Conservation (phyloP, 2,797 vertebrate species). For the Neoniphon sammara region DNA sequence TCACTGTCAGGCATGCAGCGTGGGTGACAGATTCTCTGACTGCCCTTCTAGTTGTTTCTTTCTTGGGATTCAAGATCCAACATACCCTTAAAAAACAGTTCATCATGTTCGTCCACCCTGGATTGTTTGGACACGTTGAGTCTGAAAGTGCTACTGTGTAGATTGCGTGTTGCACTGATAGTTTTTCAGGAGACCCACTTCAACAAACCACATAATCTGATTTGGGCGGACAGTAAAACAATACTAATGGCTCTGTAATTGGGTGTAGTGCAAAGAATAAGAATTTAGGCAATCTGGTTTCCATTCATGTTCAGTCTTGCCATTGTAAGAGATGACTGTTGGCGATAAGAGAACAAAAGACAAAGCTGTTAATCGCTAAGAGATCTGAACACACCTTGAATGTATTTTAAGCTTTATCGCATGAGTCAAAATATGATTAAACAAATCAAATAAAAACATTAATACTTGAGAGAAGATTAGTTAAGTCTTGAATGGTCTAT, state of each 20-base stretch:
- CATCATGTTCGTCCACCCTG: too few relatives aligned
- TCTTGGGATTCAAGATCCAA: too few relatives aligned
- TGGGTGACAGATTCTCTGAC: too few relatives aligned
- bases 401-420: constrained; percentile 23
- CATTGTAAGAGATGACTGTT: constrained; percentile 43
- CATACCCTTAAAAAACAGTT: too few relatives aligned
- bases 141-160: neutral
- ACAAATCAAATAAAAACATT: constrained; percentile 37
- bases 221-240: constrained; percentile 45
- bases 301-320: constrained; percentile 36
- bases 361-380: constrained; percentile 33
- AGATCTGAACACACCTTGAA: constrained; percentile 54
- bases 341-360: constrained; percentile 57
- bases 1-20: too few relatives aligned
- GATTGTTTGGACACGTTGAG: neutral
- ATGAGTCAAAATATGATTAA: constrained; percentile 54
- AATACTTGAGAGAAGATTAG: constrained; percentile 1
- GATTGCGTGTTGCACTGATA: neutral
- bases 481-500: constrained; percentile 11
- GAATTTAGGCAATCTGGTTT: constrained; percentile 32
- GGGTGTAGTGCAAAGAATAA: neutral
- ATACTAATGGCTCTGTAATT: constrained; percentile 49
- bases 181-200: neutral
- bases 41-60: too few relatives aligned
- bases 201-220: constrained; percentile 4